phyloP scores from a whole-genome alignment of 37 sponge, comb jelly and placozoan genomes.

The Chondrilla cf. caribensis region DNA sequence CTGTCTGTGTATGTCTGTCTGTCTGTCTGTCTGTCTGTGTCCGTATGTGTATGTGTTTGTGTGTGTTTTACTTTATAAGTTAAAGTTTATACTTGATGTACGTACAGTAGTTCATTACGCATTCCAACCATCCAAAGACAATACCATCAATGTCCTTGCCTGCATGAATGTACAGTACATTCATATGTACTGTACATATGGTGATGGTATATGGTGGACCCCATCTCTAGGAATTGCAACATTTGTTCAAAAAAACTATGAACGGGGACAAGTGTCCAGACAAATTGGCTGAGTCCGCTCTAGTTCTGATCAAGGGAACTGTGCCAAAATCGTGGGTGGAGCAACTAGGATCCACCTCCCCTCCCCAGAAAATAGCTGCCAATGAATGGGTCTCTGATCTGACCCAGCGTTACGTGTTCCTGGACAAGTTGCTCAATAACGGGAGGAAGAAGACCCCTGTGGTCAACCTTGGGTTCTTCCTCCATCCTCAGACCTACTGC shows the following conservation, averaged over 20 bases:
- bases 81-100: too few relatives aligned
- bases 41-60: too few relatives aligned
- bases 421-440: constrained; percentile 50
- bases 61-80: too few relatives aligned
- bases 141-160: too few relatives aligned
- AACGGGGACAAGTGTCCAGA: constrained; percentile 35
- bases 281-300: constrained; percentile 34
- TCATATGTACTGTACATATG: too few relatives aligned
- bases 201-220: too few relatives aligned
- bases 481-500: constrained; percentile 59
- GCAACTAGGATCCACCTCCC: constrained; percentile 43
- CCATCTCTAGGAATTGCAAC: constrained; percentile 52
- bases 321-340: constrained; percentile 49
- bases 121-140: too few relatives aligned
- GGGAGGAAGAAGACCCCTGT: constrained; percentile 67
- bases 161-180: too few relatives aligned
- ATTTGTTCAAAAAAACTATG: not conserved
- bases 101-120: too few relatives aligned
- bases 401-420: constrained; percentile 31
- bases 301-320: constrained; percentile 27
- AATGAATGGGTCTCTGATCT: constrained; percentile 63
- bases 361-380: constrained; percentile 49
- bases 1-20: too few relatives aligned
- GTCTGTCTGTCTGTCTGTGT: too few relatives aligned
- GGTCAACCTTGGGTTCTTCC: constrained; percentile 74